phyloP scores from a whole-genome alignment of 2,113 vertebrate species.

The Hemibagrus wyckioides region DNA sequence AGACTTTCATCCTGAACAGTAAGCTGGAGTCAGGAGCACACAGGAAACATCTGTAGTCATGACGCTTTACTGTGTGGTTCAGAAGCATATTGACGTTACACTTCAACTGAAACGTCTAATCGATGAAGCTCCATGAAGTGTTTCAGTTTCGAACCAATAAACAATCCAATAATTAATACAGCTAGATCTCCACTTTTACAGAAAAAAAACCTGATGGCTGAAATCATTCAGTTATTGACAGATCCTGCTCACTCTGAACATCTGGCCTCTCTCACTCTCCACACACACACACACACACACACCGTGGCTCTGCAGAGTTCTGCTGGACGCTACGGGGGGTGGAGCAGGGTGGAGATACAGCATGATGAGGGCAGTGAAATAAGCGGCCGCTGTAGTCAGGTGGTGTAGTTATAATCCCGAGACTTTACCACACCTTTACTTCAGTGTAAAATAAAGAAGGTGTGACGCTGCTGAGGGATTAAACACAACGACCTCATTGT shows the following conservation, averaged over 20 bases:
- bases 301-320: background rate
- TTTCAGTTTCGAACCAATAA: background rate
- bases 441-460: background rate
- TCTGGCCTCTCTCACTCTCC: background rate
- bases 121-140: background rate
- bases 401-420: too few species aligned
- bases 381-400: background rate
- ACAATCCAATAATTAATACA: background rate
- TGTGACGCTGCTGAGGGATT: background rate
- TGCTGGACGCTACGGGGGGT: background rate
- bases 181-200: background rate
- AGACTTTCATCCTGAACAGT: background rate
- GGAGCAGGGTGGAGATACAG: background rate
- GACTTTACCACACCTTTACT: background rate
- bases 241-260: background rate
- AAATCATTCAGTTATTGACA: background rate
- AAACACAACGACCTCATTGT: constrained; percentile 12
- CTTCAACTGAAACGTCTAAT: background rate
- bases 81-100: background rate
- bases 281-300: too few species aligned
- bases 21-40: background rate
- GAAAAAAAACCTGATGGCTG: background rate
- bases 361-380: background rate
- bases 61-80: background rate
- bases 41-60: background rate